These are phyloP conservation scores for Porites divaricata DNA, from an alignment of 92 coral and sea anemone species.

Conservation along the genomic window DNA sequence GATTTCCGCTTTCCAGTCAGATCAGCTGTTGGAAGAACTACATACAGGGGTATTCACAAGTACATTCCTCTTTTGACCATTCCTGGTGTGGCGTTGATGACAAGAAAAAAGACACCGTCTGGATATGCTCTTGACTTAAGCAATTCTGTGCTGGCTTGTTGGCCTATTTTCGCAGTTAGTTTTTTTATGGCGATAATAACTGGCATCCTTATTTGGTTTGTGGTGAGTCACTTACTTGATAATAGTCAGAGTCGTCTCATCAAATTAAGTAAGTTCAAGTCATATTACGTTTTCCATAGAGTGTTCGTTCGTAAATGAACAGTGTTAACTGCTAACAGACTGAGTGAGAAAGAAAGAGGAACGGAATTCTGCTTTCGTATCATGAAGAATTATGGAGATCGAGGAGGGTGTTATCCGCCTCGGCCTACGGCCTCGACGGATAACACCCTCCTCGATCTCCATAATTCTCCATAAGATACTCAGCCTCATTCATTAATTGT, in stretches of 20 bases:
- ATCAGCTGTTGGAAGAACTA: slow-evolving; percentile 24
- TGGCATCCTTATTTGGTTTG: slow-evolving; percentile 70
- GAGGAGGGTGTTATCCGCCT: too few relatives aligned
- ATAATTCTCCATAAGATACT: too few relatives aligned
- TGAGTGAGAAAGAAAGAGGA: too few relatives aligned
- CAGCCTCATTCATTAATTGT: too few relatives aligned
- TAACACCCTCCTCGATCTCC: too few relatives aligned
- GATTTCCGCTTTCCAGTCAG: slow-evolving; percentile 46
- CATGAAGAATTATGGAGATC: too few relatives aligned
- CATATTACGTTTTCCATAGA: not conserved
- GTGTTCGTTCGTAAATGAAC: too few relatives aligned
- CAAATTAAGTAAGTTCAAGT: not conserved
- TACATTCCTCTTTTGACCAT: slow-evolving; percentile 75
- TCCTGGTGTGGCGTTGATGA: slow-evolving; percentile 81
- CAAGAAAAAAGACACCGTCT: slow-evolving; percentile 55
- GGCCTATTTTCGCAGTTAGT: slow-evolving; percentile 73
- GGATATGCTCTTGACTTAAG: slow-evolving; percentile 67
- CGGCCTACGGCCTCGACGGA: too few relatives aligned
- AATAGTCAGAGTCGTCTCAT: not conserved
- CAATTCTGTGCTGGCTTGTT: slow-evolving; percentile 61
- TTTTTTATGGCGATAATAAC: slow-evolving; percentile 62
- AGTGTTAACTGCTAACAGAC: too few relatives aligned
- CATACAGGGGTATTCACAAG: slow-evolving; percentile 25
- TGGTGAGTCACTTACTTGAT: slow-evolving; percentile 47
- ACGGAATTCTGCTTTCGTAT: too few relatives aligned